Evolutionary conservation across 1,140 invertebrate genomes (phyloP).

Genomic region (Bathynomus jamesi): DNA sequence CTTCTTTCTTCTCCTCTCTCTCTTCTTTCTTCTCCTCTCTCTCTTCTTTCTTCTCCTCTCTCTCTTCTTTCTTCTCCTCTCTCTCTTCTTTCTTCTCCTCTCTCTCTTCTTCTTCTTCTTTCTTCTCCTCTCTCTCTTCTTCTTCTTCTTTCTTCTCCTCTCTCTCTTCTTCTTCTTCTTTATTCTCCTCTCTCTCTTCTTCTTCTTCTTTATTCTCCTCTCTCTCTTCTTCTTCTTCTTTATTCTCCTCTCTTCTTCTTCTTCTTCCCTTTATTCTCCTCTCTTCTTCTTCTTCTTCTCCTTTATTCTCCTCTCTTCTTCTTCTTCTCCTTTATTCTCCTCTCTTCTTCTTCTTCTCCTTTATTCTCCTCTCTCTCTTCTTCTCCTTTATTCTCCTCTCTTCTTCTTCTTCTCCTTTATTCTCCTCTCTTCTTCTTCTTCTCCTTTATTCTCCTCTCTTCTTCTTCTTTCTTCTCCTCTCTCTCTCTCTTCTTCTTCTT

Average conservation of each 20-base stretch:
- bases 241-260: neutral
- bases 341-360: neutral
- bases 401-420: neutral
- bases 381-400: neutral
- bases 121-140: neutral
- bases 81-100: neutral
- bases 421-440: neutral
- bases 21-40: too few species aligned
- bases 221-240: neutral
- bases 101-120: neutral
- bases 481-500: neutral
- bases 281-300: neutral
- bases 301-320: neutral
- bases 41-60: neutral
- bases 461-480: neutral
- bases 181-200: neutral
- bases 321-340: neutral
- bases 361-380: neutral
- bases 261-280: neutral
- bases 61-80: constrained; percentile 1
- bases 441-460: neutral
- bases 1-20: too few species aligned
- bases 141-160: neutral
- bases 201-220: neutral
- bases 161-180: neutral